Evolutionary conservation across 2,888 invertebrate genomes (phyloP).

Genomic region (Andrena trimmerana): DNA sequence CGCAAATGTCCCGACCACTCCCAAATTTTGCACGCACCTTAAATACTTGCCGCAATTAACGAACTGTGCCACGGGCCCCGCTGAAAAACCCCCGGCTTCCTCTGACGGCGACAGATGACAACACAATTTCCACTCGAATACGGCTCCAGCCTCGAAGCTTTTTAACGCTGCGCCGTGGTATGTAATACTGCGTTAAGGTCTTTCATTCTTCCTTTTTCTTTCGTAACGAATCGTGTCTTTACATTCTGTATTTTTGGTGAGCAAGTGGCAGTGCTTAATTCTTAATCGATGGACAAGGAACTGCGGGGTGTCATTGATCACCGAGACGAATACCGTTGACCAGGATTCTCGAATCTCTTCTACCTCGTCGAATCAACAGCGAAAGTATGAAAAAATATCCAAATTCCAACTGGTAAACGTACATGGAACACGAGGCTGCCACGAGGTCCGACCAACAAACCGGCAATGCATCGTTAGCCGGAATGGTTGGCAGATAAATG

Average conservation of each 20-base stretch:
- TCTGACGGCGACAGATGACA: slow-evolving; percentile 7
- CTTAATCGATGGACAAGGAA: too few species aligned
- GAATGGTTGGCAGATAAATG: slow-evolving; percentile 81
- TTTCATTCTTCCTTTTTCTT: neutral
- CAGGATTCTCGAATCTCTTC: too few species aligned
- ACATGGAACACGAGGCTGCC: slow-evolving; percentile 48
- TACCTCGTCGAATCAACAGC: too few species aligned
- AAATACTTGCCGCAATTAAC: slow-evolving; percentile 69
- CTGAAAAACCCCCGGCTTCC: slow-evolving; percentile 33
- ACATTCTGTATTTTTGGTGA: neutral
- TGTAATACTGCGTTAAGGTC: neutral
- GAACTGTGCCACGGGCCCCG: slow-evolving; percentile 66
- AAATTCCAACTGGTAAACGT: slow-evolving; percentile 42
- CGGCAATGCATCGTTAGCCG: slow-evolving; percentile 82
- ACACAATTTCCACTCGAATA: neutral
- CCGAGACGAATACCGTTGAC: too few species aligned
- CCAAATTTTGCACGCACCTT: slow-evolving; percentile 77
- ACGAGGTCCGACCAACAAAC: slow-evolving; percentile 67
- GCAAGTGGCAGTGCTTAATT: too few species aligned
- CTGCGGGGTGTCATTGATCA: too few species aligned
- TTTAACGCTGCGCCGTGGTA: neutral
- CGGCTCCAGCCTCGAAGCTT: neutral
- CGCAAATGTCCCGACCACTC: slow-evolving; percentile 73
- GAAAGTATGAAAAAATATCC: slow-evolving; percentile 28
- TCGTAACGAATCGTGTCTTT: neutral